phyloP scores from a whole-genome alignment of 1,140 invertebrate genomes.

The Melanaphis sacchari region DNA sequence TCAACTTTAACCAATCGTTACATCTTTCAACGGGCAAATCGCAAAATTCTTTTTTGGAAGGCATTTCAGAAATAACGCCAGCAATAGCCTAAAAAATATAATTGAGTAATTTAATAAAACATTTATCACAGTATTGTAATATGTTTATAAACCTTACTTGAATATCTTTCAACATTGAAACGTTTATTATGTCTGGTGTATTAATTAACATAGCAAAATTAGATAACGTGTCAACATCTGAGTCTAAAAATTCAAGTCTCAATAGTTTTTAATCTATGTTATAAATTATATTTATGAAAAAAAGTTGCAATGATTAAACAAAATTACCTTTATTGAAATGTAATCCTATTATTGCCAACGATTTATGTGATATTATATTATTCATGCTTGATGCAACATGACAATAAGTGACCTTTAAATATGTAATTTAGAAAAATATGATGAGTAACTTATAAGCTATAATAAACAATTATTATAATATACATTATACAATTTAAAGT shows the following conservation, averaged over 20 bases:
- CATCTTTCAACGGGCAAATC: slow-evolving; percentile 66
- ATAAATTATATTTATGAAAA: neutral
- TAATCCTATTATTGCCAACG: neutral
- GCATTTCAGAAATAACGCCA: slow-evolving; percentile 61
- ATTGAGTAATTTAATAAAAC: neutral
- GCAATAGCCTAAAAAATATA: neutral
- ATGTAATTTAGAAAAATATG: neutral
- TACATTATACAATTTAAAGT: neutral
- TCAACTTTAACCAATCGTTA: slow-evolving; percentile 68
- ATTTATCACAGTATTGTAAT: neutral
- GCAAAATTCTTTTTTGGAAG: slow-evolving; percentile 67
- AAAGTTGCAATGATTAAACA: neutral
- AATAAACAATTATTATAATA: neutral
- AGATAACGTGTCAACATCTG: neutral
- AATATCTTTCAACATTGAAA: slow-evolving; percentile 36
- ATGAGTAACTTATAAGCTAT: neutral
- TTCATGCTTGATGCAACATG: neutral
- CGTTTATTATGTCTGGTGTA: slow-evolving; percentile 2
- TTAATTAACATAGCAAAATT: neutral
- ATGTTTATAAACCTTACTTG: neutral
- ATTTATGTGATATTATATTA: slow-evolving; percentile 17
- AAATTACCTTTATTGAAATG: slow-evolving; percentile 15
- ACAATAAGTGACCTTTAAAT: slow-evolving; percentile 26
- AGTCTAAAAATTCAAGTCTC: neutral
- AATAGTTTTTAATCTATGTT: neutral